Evolutionary conservation across 2,113 vertebrate species (phyloP).

Genomic region (Erpornis zantholeuca): DNA sequence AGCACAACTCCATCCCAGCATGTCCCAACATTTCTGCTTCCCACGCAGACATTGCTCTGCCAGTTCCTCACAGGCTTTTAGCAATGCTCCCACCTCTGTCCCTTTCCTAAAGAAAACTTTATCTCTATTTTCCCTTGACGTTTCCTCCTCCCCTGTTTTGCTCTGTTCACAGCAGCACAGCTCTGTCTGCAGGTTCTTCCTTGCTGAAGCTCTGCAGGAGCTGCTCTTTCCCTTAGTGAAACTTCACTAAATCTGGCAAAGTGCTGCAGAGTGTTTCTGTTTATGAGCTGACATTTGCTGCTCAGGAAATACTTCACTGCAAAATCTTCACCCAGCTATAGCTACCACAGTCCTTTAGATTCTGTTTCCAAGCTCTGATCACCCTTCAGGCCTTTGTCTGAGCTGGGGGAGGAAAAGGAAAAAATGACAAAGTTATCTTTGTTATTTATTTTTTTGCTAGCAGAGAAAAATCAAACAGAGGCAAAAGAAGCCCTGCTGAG

Average conservation of each 20-base stretch:
- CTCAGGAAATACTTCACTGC: background rate
- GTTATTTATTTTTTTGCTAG: background rate
- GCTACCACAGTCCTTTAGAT: background rate
- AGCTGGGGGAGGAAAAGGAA: background rate
- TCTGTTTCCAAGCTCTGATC: background rate
- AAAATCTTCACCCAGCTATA: background rate
- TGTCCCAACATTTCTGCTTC: rapidly evolving
- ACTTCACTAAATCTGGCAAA: background rate
- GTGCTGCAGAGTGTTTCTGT: background rate
- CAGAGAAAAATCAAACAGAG: background rate
- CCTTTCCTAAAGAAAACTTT: background rate
- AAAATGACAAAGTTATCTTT: background rate
- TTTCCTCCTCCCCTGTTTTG: background rate
- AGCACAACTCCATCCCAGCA: background rate
- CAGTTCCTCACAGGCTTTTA: background rate
- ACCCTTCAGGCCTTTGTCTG: background rate
- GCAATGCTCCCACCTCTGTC: background rate
- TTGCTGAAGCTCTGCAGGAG: background rate
- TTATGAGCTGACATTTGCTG: background rate
- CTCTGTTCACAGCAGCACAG: background rate
- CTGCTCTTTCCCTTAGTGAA: background rate
- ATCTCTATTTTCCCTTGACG: background rate
- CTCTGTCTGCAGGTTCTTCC: background rate
- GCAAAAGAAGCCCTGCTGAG: background rate
- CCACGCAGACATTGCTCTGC: rapidly evolving